Percentiles rank a stretch among this genome's conserved stretches.
phyloP scores from a whole-genome alignment of 1,140 invertebrate species.

The Bombus picipes region DNA sequence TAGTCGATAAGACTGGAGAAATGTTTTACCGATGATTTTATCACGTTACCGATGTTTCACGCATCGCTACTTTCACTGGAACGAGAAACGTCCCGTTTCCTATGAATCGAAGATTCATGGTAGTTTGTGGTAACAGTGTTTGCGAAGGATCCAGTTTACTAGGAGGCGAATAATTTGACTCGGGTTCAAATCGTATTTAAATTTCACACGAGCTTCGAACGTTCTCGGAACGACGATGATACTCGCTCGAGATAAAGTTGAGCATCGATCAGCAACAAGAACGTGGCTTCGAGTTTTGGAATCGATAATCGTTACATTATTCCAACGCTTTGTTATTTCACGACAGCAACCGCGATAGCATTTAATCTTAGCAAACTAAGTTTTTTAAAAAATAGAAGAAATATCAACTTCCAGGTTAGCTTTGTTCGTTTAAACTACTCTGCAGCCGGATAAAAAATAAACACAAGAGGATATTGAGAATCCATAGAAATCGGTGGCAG shows the following conservation, averaged over 20 bases:
- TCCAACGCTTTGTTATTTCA: neutral
- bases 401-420: neutral
- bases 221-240: constrained; percentile 31
- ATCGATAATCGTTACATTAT: neutral
- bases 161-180: constrained; percentile 43
- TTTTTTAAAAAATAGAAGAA: neutral
- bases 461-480: neutral
- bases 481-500: neutral
- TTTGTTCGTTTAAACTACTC: neutral
- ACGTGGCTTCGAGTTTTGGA: neutral
- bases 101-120: constrained; percentile 44
- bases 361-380: neutral
- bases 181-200: constrained; percentile 55
- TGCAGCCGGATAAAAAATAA: neutral
- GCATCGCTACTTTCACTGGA: constrained; percentile 14
- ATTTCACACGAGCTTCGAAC: constrained; percentile 44
- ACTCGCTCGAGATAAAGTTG: constrained; percentile 7
- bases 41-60: neutral
- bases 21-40: neutral
- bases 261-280: constrained; percentile 20
- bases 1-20: neutral
- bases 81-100: constrained; percentile 6
- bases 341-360: neutral
- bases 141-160: constrained; percentile 42
- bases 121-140: constrained; percentile 38